phyloP scores from a whole-genome alignment of 2,888 invertebrate species.

The Metacarcinus magister region DNA sequence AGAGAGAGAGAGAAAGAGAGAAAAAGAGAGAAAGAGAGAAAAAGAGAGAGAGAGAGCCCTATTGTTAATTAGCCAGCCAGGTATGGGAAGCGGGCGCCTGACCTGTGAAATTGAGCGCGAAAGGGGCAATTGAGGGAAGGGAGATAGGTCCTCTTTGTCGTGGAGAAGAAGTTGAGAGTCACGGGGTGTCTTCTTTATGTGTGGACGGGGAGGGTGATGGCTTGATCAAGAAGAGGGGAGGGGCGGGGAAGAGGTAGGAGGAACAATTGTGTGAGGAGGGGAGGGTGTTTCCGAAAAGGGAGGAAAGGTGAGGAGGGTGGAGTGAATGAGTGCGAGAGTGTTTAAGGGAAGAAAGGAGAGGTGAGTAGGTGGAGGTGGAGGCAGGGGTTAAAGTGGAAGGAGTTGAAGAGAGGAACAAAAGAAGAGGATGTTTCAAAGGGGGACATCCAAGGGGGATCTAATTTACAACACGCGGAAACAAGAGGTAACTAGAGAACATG shows the following conservation, averaged over 20 bases:
- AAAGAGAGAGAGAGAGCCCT: background rate
- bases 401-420: background rate
- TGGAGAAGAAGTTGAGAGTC: background rate
- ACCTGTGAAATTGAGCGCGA: background rate
- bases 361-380: constrained; percentile 2
- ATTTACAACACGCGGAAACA: background rate
- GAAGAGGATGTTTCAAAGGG: background rate
- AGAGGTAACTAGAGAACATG: background rate
- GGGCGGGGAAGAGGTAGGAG: background rate
- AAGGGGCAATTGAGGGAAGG: constrained; percentile 11
- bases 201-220: background rate
- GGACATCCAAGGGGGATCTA: background rate
- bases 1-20: background rate
- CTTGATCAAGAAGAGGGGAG: background rate
- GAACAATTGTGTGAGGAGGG: background rate
- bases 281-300: constrained; percentile 14
- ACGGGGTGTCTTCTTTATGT: background rate
- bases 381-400: background rate
- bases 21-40: constrained; percentile 49
- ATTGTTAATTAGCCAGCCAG: background rate
- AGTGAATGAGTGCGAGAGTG: constrained; percentile 26
- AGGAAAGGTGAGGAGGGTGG: constrained; percentile 26
- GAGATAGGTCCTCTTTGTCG: background rate
- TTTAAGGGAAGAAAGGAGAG: constrained; percentile 26
- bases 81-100: background rate